Evolutionary conservation across 2,797 vertebrate species (phyloP).

Genomic region (Muscicapa comitata): DNA sequence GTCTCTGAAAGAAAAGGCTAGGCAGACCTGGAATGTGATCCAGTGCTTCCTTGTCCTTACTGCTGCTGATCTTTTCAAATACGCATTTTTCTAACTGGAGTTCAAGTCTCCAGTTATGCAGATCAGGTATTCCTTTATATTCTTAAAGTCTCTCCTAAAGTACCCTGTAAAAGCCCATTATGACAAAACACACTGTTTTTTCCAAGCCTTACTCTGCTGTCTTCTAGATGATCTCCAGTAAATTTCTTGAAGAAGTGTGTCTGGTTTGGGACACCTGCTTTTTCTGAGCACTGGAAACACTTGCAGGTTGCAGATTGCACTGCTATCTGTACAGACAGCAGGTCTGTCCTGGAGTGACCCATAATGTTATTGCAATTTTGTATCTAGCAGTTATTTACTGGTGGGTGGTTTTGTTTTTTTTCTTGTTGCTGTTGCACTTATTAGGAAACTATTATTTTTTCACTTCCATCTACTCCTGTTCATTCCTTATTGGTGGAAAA

Average conservation of each 20-base stretch:
- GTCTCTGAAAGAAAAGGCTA: background rate
- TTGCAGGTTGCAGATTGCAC: background rate
- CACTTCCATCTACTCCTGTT: background rate
- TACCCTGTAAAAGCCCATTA: background rate
- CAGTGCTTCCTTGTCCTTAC: background rate
- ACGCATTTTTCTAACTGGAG: background rate
- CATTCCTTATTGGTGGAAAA: background rate
- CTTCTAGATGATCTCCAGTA: background rate
- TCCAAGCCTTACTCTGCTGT: background rate
- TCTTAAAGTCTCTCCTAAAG: background rate
- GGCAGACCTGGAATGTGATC: background rate
- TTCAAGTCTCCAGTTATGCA: background rate
- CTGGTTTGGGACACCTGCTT: background rate
- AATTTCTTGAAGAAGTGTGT: background rate
- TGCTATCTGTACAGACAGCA: background rate
- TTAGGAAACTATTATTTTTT: background rate
- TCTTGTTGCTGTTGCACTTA: background rate
- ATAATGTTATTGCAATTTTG: background rate
- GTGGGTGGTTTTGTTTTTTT: background rate
- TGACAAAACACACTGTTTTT: background rate
- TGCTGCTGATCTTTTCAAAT: background rate
- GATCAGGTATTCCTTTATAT: background rate
- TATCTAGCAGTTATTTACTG: background rate
- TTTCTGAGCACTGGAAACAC: background rate
- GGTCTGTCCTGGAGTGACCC: background rate